phyloP scores from a whole-genome alignment of 1,140 invertebrate species.

The Hycleus cichorii region DNA sequence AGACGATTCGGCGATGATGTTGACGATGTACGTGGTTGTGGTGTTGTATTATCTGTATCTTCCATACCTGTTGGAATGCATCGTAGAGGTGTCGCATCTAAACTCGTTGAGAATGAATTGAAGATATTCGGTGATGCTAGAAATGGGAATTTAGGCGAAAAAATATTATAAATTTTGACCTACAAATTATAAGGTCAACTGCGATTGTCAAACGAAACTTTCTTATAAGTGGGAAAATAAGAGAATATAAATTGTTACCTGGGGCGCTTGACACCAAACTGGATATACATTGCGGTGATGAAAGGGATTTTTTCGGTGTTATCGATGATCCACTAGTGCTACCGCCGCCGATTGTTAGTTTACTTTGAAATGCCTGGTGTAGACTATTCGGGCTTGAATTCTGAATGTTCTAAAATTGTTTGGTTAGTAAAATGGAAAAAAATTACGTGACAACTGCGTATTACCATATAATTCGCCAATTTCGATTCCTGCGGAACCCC shows the following conservation, averaged over 20 bases:
- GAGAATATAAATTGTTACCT: not conserved
- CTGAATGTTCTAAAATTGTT: not conserved
- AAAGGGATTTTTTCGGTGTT: slow-evolving; percentile 10
- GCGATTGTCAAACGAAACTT: too few species aligned
- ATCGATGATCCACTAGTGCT: not conserved
- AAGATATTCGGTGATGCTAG: slow-evolving; percentile 33
- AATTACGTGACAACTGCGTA: slow-evolving; percentile 9
- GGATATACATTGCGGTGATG: not conserved
- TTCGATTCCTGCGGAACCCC: slow-evolving; percentile 78
- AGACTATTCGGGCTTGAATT: slow-evolving; percentile 5
- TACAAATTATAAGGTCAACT: too few species aligned
- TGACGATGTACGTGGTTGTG: slow-evolving; percentile 6
- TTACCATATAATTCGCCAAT: slow-evolving; percentile 76
- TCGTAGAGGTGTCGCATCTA: slow-evolving; percentile 17
- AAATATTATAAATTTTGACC: too few species aligned
- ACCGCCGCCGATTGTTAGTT: slow-evolving; percentile 5
- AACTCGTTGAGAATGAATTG: slow-evolving; percentile 26
- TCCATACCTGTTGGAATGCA: slow-evolving; percentile 22
- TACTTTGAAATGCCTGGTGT: slow-evolving; percentile 7
- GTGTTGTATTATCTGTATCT: slow-evolving; percentile 33
- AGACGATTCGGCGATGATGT: slow-evolving; percentile 5
- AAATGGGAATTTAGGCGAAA: too few species aligned
- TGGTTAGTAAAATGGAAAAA: not conserved
- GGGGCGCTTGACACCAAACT: slow-evolving; percentile 6
- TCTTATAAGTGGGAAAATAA: too few species aligned